Evolutionary conservation across 1,140 invertebrate species (phyloP), one percentile per base, ranked within the genome.

Genomic region (Lasioglossum baleicum): DNA sequence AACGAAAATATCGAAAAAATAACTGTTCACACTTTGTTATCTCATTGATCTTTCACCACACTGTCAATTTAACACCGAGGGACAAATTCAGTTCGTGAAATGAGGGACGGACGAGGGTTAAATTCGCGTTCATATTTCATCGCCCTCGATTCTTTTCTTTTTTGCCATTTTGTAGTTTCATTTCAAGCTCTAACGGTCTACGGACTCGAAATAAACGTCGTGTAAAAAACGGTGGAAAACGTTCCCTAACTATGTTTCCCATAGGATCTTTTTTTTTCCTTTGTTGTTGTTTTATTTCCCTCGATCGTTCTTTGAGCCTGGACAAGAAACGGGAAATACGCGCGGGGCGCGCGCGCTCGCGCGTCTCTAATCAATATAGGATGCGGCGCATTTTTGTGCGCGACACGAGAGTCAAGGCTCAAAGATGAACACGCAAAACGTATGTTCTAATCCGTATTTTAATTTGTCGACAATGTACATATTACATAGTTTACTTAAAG

Each of bases 201-300:
- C 77, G 82, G 31, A 81, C 58, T 66, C n/a, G 70, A 83, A 83
- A 87, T 81, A 78, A 85, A 79, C 69, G 75, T 81, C 74, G 40
- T 67, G 86, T 88, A 87, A 87, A 88, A 88, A 87, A 88, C 75
- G 53, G 86, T 86, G 80, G 78, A 87, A 87, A 87, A 72, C 75
- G n/a, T 65, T 82, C 26, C 15, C 68, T 83, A 85, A 71, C 73
- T 85, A 80, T 65, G 40, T 81, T 83, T 81, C 61, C 42, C 40
- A 31, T 78, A 75, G 61, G 75, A 78, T 71, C 31, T 69, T 61
- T n/a, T 53, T 44, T 26, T 42, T 31, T 44, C n/a, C n/a, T n/a
- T n/a, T n/a, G 5, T 48, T 11, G 44, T 48, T 48, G 10, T 2
- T 11, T 42, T 65, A 7, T 75, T n/a, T 31, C 35, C 11, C 56